Percentiles rank a stretch among this genome's conserved stretches.
These are phyloP conservation scores for Heteropelma amictum DNA, from an alignment of 2,888 invertebrate genomes.

Conservation along the genomic window DNA sequence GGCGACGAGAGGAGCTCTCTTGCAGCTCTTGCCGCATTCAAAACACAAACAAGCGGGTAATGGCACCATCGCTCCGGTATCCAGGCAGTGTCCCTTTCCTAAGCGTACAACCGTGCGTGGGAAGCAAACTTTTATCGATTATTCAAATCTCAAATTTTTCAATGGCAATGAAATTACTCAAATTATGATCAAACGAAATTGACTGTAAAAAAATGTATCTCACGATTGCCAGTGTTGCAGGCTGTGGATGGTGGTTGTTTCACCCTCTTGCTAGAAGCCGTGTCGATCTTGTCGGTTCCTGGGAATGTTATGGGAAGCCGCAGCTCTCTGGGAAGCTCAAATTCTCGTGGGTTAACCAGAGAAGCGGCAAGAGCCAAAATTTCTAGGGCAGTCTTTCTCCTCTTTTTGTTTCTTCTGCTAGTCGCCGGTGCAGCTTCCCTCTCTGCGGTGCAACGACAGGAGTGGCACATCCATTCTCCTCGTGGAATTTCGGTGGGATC, in stretches of 20 bases:
- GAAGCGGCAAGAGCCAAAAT: slow-evolving; percentile 90
- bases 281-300: slow-evolving; percentile 87
- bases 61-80: slow-evolving; percentile 81
- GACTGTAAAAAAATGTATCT: not conserved
- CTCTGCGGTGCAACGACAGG: slow-evolving; percentile 82
- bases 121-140: too few relatives aligned
- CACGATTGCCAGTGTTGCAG: slow-evolving; percentile 56
- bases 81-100: slow-evolving; percentile 76
- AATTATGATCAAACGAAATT: too few relatives aligned
- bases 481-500: slow-evolving; percentile 92
- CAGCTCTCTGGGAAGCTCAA: slow-evolving; percentile 91
- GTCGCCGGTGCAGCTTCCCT: too few relatives aligned
- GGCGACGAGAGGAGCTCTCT: slow-evolving; percentile 89
- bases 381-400: slow-evolving; percentile 82
- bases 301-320: slow-evolving; percentile 88
- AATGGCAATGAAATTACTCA: too few relatives aligned
- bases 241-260: slow-evolving; percentile 66
- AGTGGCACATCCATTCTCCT: slow-evolving; percentile 95
- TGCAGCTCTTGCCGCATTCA: slow-evolving; percentile 91
- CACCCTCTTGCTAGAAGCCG: slow-evolving; percentile 70
- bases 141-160: too few relatives aligned
- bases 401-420: slow-evolving; percentile 65
- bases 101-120: too few relatives aligned
- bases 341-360: slow-evolving; percentile 93
- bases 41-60: slow-evolving; percentile 91